Base-by-base conservation (phyloP, 35 echinoderm and acorn worm genomes). In the Lytechinus pictus region DNA sequence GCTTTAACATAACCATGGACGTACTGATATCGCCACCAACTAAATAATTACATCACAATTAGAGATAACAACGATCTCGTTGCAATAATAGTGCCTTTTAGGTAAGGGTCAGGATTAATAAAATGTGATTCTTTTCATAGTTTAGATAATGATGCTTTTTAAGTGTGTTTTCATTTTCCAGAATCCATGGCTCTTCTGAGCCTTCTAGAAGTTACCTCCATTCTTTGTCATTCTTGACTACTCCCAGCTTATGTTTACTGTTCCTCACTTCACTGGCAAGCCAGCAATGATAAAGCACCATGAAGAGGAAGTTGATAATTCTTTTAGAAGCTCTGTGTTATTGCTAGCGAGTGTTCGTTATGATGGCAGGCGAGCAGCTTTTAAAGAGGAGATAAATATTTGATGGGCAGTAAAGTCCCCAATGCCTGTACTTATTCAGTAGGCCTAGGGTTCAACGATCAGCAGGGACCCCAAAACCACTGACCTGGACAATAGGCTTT, bases 351-450 rank as follows among this genome's bases (percentile, higher is more conserved):
- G 66, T 79, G 66, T 8, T 14, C n/a, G 19, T 79, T 24, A 14
- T 79, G 66, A 79, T 79, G 66, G 66, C 66, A 79, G 66, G 66
- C 66, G 7, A 24, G 66, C 66, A 79, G 66, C 66, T 79, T 79
- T 79, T 79, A 79, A 79, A 79, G 66, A n/a, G 66, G 66, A 79
- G 66, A 24, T 79, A 79, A 79, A 79, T 79, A 79, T 79, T 79
- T 79, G 66, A 79, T 79, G 66, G 16, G 5, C 19, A 24, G 66
- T 5, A 16, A 1, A 7, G 66, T 79, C 66, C 66, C 66, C 21
- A 14, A 14, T 79, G 66, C 66, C 19, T 79, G 66, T n/a, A 79
- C 66, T 79, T 79, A 79, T 79, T 79, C 66, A 79, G 66, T 79
- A 79, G 66, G 66, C 66, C 66, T 79, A 79, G 66, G 66, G 66